Percentiles rank a stretch among this genome's conserved stretches.
These are phyloP conservation scores for Hylaeus volcanicus DNA, from an alignment of 1,140 invertebrate genomes.

Conservation along the genomic window DNA sequence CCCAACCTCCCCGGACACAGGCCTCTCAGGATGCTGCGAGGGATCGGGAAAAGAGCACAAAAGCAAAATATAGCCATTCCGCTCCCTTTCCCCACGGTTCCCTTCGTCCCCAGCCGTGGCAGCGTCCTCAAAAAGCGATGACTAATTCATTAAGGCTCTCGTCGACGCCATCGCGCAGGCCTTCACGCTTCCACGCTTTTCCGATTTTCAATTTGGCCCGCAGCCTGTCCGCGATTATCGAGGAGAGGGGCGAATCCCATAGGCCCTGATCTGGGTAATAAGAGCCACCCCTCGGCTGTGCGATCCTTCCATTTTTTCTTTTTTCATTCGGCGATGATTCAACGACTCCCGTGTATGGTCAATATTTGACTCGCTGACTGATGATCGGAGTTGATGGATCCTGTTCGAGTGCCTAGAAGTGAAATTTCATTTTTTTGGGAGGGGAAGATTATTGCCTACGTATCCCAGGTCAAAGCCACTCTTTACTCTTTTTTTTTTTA, in stretches of 20 bases:
- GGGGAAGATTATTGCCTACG: neutral
- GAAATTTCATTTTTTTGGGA: neutral
- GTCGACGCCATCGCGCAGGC: conserved; percentile 9
- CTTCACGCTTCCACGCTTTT: conserved; percentile 55
- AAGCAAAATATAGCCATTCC: conserved; percentile 64
- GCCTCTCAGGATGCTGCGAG: conserved; percentile 40
- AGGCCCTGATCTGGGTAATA: conserved; percentile 40
- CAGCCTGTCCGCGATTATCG: neutral
- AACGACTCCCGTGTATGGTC: neutral
- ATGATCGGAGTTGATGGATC: neutral
- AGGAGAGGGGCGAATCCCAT: conserved; percentile 32
- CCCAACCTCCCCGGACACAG: conserved; percentile 4
- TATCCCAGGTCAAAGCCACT: no score
- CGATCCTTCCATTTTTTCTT: neutral
- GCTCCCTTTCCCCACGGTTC: neutral
- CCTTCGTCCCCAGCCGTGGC: no score
- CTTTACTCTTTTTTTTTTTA: no score
- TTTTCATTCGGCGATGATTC: conserved; percentile 27
- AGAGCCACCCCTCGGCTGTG: neutral
- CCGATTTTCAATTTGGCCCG: conserved; percentile 52
- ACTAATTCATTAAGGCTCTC: conserved; percentile 66
- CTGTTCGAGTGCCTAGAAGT: no score
- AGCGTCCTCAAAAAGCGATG: conserved; percentile 60
- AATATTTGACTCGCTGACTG: neutral
- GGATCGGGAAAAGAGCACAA: conserved; percentile 59